phyloP scores from a whole-genome alignment of 2,113 vertebrate genomes.

The Odocoileus virginianus region DNA sequence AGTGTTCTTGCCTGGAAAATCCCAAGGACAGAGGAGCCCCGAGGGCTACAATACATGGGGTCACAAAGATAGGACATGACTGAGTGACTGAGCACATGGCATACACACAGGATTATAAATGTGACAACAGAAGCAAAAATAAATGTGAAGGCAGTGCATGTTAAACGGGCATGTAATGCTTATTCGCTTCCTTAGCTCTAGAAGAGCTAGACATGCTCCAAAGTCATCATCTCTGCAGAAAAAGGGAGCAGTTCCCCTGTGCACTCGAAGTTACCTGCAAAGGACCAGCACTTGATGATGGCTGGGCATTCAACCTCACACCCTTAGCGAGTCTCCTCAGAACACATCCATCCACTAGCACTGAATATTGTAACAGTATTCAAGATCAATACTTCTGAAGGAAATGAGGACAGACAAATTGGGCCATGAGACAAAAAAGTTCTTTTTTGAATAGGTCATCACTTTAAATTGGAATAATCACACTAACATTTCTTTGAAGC shows the following conservation, averaged over 20 bases:
- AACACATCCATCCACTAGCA: background rate
- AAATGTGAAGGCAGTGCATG: no score
- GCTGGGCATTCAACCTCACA: background rate
- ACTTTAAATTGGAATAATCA: background rate
- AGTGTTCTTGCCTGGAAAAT: background rate
- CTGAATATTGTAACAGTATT: background rate
- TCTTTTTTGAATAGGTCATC: background rate
- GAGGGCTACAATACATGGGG: background rate
- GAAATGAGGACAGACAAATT: background rate
- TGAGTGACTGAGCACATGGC: background rate
- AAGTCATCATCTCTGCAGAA: background rate
- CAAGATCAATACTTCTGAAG: background rate
- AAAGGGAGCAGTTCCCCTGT: background rate
- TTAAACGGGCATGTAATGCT: no score
- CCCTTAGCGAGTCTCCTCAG: background rate
- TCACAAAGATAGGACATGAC: background rate
- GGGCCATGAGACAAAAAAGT: background rate
- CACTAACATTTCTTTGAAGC: background rate
- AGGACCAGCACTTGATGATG: fast-evolving
- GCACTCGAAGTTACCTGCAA: background rate
- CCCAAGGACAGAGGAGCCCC: background rate
- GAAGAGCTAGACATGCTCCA: background rate
- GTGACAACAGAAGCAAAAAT: background rate
- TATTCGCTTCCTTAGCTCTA: background rate
- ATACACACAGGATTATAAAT: background rate